Evolutionary conservation across 2,888 invertebrate genomes (phyloP).

Genomic region (Ptychoptera contaminata): DNA sequence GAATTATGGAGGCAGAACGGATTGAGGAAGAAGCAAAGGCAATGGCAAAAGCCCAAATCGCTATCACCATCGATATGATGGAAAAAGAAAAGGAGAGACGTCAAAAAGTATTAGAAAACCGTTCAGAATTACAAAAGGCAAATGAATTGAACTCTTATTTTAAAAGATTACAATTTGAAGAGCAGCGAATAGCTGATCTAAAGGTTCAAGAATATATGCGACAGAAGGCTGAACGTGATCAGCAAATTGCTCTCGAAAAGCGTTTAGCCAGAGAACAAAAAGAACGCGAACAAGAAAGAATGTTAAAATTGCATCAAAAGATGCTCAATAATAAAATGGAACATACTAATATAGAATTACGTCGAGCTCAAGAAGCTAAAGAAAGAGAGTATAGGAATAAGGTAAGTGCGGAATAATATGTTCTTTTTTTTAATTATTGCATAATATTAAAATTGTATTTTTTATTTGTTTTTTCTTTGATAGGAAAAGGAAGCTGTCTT

Average conservation of each 20-base stretch:
- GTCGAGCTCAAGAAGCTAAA: conserved; percentile 26
- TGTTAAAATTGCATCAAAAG: conserved; percentile 23
- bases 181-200: conserved; percentile 26
- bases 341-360: conserved; percentile 23
- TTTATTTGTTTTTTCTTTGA: too few relatives aligned
- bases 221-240: conserved; percentile 23
- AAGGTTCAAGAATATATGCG: conserved; percentile 27
- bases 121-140: conserved; percentile 23
- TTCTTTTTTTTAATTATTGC: background rate
- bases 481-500: conserved; percentile 22
- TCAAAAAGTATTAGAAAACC: conserved; percentile 22
- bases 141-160: conserved; percentile 24
- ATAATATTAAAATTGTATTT: too few relatives aligned
- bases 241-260: conserved; percentile 21
- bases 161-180: conserved; percentile 25
- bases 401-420: background rate
- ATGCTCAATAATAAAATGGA: conserved; percentile 20
- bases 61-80: conserved; percentile 22
- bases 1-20: conserved; percentile 26
- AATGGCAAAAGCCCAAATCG: conserved; percentile 19
- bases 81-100: conserved; percentile 18
- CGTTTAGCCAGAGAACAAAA: conserved; percentile 23
- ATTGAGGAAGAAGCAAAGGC: conserved; percentile 26
- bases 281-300: conserved; percentile 25
- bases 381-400: conserved; percentile 28